Evolutionary conservation across 1,140 invertebrate species (phyloP), one percentile per base, ranked within the genome.

Genomic region (Hermetia illucens): DNA sequence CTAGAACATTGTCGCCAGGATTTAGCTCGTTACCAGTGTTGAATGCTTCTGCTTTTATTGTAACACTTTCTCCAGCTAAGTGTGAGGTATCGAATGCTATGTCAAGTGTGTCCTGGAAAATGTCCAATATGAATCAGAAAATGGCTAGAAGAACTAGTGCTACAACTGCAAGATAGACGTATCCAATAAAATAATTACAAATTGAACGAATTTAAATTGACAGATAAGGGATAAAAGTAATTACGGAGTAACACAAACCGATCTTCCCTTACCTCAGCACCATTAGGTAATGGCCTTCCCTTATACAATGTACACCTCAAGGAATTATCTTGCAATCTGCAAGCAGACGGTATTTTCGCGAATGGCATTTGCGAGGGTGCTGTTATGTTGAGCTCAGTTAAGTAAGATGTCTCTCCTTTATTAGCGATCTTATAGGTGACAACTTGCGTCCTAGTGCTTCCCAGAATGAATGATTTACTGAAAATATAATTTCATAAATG

Each of bases 381-480:
- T 15, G 38, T 42, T 16, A 60, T 33, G 6, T 31, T 40, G 16
- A 44, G n/a, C n/a, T n/a, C n/a, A n/a, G n/a, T n/a, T 22, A 50
- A 41, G 34, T 58, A 59, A 12, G 55, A 55, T 4, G 49, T 44
- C 36, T 60, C 55, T 5, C 43, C 49, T 8, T 31, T 27, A 43
- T 60, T 61, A 5, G 13, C 9, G 27, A 47, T 42, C 13, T 44
- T 27, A 21, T 58, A 33, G 2, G 13, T 41, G n/a, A 61, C 8
- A 10, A 42, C 41, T 2, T 52, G 31, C 6, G 33, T 37, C 5
- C 44, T 21, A 5, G 30, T 32, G 4, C 50, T 54, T 4, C 57
- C 58, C 6, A 57, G 43, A 9, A 52, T 31, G 15, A 46, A 58
- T 18, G 42, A 44, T 13, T 32, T 12, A 18, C 37, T 39, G 3